These are phyloP conservation scores for Asbolus verrucosus DNA, from an alignment of 1,140 invertebrate species.

Conservation along the genomic window DNA sequence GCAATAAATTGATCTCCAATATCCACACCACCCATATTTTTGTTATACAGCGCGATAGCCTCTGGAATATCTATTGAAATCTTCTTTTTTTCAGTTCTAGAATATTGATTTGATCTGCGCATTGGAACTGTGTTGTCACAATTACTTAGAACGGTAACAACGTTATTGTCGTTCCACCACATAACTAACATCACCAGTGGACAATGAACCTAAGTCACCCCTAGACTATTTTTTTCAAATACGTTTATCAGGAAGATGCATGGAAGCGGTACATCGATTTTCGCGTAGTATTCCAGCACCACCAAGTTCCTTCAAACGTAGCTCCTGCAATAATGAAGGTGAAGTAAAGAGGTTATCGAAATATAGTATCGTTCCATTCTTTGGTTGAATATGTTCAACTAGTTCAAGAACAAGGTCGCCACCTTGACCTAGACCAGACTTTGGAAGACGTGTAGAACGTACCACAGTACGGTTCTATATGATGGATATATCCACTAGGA, in stretches of 20 bases:
- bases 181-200: neutral
- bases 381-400: slow-evolving; percentile 5
- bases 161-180: slow-evolving; percentile 24
- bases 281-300: slow-evolving; percentile 22
- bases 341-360: neutral
- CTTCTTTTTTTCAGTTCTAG: slow-evolving; percentile 8
- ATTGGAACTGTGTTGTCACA: slow-evolving; percentile 7
- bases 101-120: neutral
- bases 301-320: slow-evolving; percentile 12
- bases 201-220: neutral
- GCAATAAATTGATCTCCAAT: slow-evolving; percentile 2
- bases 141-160: slow-evolving; percentile 25
- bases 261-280: neutral
- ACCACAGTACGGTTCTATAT: slow-evolving; percentile 19
- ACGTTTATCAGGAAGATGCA: slow-evolving; percentile 4
- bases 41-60: slow-evolving; percentile 7
- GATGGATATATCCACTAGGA: slow-evolving; percentile 5
- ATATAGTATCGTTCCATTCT: slow-evolving; percentile 12
- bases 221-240: neutral
- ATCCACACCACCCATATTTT: slow-evolving; percentile 28
- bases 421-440: slow-evolving; percentile 25
- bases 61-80: neutral
- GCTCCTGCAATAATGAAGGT: slow-evolving; percentile 7
- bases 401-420: slow-evolving; percentile 17
- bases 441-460: slow-evolving; percentile 1